These are phyloP conservation scores for Ormyrus labotus DNA, from an alignment of 2,888 invertebrate species.

Conservation along the genomic window DNA sequence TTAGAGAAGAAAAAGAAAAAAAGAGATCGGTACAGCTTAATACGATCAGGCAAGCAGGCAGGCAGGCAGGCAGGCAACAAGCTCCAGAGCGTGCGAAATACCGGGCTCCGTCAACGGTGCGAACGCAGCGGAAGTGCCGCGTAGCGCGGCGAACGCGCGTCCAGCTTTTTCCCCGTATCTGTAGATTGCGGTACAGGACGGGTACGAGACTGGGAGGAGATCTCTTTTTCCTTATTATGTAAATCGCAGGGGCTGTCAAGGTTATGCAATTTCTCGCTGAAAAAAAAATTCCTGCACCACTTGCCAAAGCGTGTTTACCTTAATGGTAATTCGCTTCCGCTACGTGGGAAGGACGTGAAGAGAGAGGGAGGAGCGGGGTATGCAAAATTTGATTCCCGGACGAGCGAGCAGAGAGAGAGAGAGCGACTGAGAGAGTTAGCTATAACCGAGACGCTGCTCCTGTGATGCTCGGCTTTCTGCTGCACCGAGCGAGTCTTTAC, in stretches of 20 bases:
- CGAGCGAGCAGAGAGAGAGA: not conserved
- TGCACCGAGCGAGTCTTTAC: not conserved
- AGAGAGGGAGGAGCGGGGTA: slow-evolving; percentile 12
- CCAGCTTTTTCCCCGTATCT: slow-evolving; percentile 15
- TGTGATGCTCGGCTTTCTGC: too few relatives aligned
- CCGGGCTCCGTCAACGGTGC: too few relatives aligned
- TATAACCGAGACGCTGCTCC: too few relatives aligned
- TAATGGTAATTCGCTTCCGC: slow-evolving; percentile 51
- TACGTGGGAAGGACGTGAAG: not conserved
- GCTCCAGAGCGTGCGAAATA: too few relatives aligned
- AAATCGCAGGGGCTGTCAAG: slow-evolving; percentile 51
- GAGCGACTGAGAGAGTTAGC: too few relatives aligned
- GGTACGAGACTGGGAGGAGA: not conserved
- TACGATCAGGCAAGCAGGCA: too few relatives aligned
- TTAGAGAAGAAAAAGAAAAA: too few relatives aligned
- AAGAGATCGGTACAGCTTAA: too few relatives aligned
- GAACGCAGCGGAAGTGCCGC: too few relatives aligned
- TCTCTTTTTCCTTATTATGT: slow-evolving; percentile 52
- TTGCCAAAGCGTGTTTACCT: slow-evolving; percentile 55
- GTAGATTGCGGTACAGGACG: not conserved
- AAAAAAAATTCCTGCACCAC: slow-evolving; percentile 32
- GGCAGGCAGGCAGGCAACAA: too few relatives aligned
- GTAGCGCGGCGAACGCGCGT: too few relatives aligned
- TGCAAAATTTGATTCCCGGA: slow-evolving; percentile 47
- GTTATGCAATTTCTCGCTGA: slow-evolving; percentile 52